phyloP scores from a whole-genome alignment of 2,888 invertebrate species.

The Sipha maydis region DNA sequence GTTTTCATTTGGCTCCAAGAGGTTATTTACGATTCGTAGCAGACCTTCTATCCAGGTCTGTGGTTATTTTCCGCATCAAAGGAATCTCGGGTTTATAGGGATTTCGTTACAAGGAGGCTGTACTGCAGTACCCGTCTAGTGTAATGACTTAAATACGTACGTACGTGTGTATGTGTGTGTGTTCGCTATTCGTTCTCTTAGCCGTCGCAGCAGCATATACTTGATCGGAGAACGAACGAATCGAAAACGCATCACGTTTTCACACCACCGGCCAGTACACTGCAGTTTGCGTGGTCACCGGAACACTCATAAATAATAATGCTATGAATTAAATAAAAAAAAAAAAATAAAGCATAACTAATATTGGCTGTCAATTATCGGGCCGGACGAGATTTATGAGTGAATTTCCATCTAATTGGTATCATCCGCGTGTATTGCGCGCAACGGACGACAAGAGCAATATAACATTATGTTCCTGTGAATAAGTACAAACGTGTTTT shows the following conservation, averaged over 20 bases:
- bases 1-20: too few species aligned
- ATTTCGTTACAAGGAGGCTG: too few species aligned
- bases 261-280: not conserved
- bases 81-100: too few species aligned
- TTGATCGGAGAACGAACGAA: not conserved
- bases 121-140: too few species aligned
- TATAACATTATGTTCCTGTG: too few species aligned
- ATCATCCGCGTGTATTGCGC: not conserved
- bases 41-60: too few species aligned
- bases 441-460: not conserved
- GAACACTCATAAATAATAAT: conserved; percentile 39
- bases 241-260: not conserved
- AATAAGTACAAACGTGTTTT: conserved; percentile 27
- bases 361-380: conserved; percentile 46
- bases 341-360: conserved; percentile 50
- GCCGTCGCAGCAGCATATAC: not conserved
- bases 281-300: not conserved
- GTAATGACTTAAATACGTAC: too few species aligned
- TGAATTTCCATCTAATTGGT: conserved; percentile 47
- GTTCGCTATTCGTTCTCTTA: too few species aligned
- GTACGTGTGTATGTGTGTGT: too few species aligned
- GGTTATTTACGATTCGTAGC: too few species aligned
- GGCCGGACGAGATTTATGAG: conserved; percentile 35
- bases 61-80: too few species aligned
- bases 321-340: conserved; percentile 43